These are phyloP conservation scores for Phalanger gymnotis DNA, from an alignment of 2,797 vertebrate species.

Conservation along the genomic window DNA sequence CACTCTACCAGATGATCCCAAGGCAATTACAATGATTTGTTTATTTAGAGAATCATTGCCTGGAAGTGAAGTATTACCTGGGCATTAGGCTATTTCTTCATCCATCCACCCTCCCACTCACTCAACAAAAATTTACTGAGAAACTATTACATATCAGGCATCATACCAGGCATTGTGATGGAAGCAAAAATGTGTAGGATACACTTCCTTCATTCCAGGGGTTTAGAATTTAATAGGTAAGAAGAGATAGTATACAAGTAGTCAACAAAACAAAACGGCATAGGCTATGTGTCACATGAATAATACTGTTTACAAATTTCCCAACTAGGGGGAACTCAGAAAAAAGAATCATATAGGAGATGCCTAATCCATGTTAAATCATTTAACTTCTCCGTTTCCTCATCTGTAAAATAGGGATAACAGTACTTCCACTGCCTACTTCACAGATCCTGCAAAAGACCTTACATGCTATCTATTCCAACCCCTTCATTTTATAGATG, in stretches of 20 bases:
- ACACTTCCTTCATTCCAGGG: background rate
- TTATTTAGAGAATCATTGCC: conserved; percentile 35
- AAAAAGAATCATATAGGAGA: background rate
- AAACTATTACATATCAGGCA: background rate
- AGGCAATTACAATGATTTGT: conserved; percentile 5
- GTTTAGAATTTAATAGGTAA: background rate
- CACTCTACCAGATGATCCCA: background rate
- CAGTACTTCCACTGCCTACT: background rate
- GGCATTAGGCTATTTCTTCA: background rate
- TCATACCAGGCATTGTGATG: background rate
- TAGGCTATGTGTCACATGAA: background rate
- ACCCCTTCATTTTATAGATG: background rate
- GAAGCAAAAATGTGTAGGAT: background rate
- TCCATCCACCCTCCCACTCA: background rate
- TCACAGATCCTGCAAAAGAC: background rate
- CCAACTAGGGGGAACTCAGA: background rate
- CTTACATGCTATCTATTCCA: background rate
- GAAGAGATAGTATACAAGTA: background rate
- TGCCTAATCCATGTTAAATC: background rate
- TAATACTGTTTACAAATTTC: background rate
- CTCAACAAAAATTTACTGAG: conserved; percentile 15
- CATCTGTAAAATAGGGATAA: background rate
- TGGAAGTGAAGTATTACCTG: background rate
- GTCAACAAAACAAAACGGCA: background rate
- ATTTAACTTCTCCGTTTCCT: background rate